Base-by-base conservation (phyloP, 1,140 invertebrate species). In the Drosophila eugracilis region DNA sequence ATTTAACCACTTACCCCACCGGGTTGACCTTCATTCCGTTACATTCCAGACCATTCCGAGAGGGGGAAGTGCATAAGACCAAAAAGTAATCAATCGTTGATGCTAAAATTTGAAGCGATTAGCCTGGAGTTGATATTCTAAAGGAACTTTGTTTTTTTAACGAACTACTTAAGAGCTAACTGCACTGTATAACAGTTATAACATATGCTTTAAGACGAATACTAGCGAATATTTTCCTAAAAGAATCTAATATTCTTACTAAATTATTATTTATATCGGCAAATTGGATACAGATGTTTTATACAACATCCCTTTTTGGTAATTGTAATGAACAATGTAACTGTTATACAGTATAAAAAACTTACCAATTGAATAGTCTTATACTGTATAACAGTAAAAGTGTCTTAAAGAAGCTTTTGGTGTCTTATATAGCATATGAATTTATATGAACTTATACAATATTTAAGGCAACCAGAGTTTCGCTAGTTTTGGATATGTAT, bases 11-110 rank as follows among this genome's bases (percentile, higher is more conserved):
- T 67, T 47, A 36, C 37, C 41, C 28, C 22, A n/a, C 32, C 48
- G 48, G 28, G 37, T 30, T 37, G 63, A 42, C 42, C 34, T 36
- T 54, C 47, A 45, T 49, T 54, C 41, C 60, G 77, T 67, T 77
- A 50, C 69, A 59, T 12, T 30, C 24, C 36, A 37, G 0, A 6
- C 26, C 26, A 7, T 0, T 36, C 5, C 36, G 36, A 3, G 19
- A 2, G 7, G 22, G 30, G 24, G n/a, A 32, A 41, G 14, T 30
- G 32, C 36, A 15, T 9, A 26, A 54, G 30, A 67, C 41, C 45
- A 52, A 53, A 62, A 62, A 34, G 26, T 30, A 58, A 48, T 28
- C 26, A 42, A 36, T 12, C 21, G 37, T 42, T 41, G 9, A 15
- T 19, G 44, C 9, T 45, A 9, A 24, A 41, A 30, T 12, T 22